phyloP scores from a whole-genome alignment of 2,888 invertebrate genomes.

The Caenorhabditis sp. region DNA sequence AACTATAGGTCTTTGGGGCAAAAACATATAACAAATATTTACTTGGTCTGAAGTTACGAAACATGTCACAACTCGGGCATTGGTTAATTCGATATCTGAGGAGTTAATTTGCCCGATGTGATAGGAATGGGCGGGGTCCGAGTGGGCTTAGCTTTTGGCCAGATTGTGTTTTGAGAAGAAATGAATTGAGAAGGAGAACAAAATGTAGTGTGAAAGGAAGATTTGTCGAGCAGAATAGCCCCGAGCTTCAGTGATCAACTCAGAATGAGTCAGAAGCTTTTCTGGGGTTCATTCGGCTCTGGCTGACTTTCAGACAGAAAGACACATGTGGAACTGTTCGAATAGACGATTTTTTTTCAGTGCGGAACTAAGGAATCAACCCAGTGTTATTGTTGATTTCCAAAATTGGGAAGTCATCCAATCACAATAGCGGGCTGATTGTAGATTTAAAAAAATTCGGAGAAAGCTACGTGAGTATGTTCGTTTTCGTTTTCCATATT shows the following conservation, averaged over 20 bases:
- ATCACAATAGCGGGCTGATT: neutral
- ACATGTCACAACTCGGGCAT: conserved; percentile 3
- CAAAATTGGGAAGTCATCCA: too few relatives aligned
- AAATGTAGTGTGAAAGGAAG: conserved; percentile 19
- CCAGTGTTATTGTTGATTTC: too few relatives aligned
- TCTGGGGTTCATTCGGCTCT: too few relatives aligned
- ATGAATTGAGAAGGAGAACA: conserved; percentile 17
- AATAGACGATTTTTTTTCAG: too few relatives aligned
- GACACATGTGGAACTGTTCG: too few relatives aligned
- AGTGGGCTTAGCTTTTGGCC: too few relatives aligned
- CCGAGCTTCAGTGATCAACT: neutral
- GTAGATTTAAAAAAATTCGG: too few relatives aligned
- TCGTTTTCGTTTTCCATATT: conserved; percentile 15
- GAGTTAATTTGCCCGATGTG: neutral
- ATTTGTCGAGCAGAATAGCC: conserved; percentile 7
- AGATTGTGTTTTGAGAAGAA: conserved; percentile 22
- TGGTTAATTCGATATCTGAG: neutral
- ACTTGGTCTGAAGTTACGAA: neutral
- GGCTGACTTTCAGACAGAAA: too few relatives aligned
- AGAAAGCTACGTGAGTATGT: conserved; percentile 1
- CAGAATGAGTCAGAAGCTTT: neutral
- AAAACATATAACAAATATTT: neutral
- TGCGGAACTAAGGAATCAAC: too few relatives aligned
- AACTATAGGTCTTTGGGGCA: too few relatives aligned
- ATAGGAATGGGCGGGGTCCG: neutral